Evolutionary conservation across 2,888 invertebrate species (phyloP), one percentile per base, ranked within the genome.

Genomic region (Polyploca ridens): DNA sequence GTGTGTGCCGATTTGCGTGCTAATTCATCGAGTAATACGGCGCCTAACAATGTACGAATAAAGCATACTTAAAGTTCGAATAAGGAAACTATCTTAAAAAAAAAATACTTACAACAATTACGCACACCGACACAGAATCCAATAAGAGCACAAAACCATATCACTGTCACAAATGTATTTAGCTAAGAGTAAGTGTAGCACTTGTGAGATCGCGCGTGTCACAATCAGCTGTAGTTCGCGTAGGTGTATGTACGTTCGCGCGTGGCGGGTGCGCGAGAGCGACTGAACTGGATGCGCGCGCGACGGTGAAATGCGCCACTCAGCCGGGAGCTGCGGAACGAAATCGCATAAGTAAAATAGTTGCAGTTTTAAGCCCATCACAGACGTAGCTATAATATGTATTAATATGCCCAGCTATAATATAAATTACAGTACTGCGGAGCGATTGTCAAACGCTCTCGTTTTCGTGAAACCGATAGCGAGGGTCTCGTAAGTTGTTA

Each of bases 131-230:
- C 84, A 89, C 79, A 78, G 88, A 86, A 93, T 93, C 92, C 93
- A 85, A 90, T 86, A 81, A 79, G 77, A 85, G 83, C 93, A 94
- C 93, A 88, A 80, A 92, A 92, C 85, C 92, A 93, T 93, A 88
- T 90, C 93, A 94, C 93, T 91, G 82, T 87, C 93, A 93, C 93
- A 88, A 81, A 72, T 80, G 85, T 82, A 78, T 85, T 79, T 83
- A 78, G 78, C 81, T 79, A 79, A 79, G 71, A 75, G 73, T 74
- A 54, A 49, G 49, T 13, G 46, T n/a, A 71, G 73, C 82, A 84
- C 83, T 82, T 77, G 76, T 74, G 78, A 80, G 54, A 54, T 54
- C 83, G 82, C 83, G 81, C 77, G 41, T 69, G 75, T 78, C 73
- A 72, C 71, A 77, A 76, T 73, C 75, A 70, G 75, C 73, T 72